A percentile compares a stretch with the other conserved stretches of the same genome.
These are phyloP conservation scores for Sepioteuthis lessoniana DNA, from an alignment of 2,888 invertebrate genomes.

Conservation along the genomic window DNA sequence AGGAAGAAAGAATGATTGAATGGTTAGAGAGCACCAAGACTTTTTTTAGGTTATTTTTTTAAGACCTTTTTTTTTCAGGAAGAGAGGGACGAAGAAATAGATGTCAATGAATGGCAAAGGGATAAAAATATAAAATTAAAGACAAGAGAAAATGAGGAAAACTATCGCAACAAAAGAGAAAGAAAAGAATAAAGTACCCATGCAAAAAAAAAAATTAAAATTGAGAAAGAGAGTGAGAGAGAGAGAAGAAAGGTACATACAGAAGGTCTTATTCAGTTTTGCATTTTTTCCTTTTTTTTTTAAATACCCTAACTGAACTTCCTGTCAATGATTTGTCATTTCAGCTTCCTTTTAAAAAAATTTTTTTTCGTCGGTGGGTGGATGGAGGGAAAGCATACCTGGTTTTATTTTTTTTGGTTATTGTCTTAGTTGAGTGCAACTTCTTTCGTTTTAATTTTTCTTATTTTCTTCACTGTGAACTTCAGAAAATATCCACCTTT, in stretches of 20 bases:
- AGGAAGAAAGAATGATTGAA: neutral
- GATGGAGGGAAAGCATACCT: neutral
- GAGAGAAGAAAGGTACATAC: neutral
- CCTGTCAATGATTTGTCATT: conserved; percentile 33
- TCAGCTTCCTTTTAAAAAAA: neutral
- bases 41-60: neutral
- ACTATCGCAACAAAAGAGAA: neutral
- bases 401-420: neutral
- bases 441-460: neutral
- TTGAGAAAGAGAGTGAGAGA: neutral
- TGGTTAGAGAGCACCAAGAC: neutral
- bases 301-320: neutral
- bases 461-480: neutral
- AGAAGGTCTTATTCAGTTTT: neutral
- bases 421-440: neutral
- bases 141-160: neutral
- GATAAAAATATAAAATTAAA: neutral
- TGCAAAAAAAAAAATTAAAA: neutral
- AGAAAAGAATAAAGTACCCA: neutral
- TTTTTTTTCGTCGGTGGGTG: no score
- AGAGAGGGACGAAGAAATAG: neutral
- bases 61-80: neutral
- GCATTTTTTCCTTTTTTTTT: neutral
- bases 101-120: neutral
- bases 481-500: neutral